These are phyloP conservation scores for Drosophila carrolli DNA, from an alignment of 1,140 invertebrate genomes.

Conservation along the genomic window DNA sequence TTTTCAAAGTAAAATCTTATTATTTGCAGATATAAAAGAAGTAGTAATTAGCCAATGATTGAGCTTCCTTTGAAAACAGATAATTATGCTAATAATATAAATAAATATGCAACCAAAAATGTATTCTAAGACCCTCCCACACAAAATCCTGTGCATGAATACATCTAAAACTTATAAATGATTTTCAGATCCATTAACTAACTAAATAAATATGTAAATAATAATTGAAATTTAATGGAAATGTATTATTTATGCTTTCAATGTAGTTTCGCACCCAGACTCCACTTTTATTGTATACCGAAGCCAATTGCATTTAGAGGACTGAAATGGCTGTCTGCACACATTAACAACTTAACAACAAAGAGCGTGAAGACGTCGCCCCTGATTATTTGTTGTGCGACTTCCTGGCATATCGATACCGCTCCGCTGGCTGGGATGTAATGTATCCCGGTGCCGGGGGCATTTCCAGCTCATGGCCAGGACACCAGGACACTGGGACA, in stretches of 20 bases:
- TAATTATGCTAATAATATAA: too few species aligned
- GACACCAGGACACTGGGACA: neutral
- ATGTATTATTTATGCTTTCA: neutral
- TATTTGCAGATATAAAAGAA: too few species aligned
- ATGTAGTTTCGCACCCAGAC: neutral
- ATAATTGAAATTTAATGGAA: neutral
- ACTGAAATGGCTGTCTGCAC: neutral
- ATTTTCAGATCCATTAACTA: neutral
- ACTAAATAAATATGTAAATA: neutral
- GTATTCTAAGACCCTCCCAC: too few species aligned
- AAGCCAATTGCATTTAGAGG: neutral
- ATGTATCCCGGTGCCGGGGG: neutral
- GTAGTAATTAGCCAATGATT: too few species aligned
- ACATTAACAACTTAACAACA: neutral
- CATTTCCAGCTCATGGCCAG: conserved; percentile 2
- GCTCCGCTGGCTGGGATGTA: neutral
- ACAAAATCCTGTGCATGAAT: too few species aligned
- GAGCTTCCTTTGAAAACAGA: too few species aligned
- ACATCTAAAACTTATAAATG: neutral
- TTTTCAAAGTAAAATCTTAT: too few species aligned
- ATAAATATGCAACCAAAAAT: too few species aligned
- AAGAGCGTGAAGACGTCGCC: conserved; percentile 1
- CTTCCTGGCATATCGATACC: conserved; percentile 4
- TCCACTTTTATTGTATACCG: neutral
- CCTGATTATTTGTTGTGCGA: conserved; percentile 11